phyloP scores from a whole-genome alignment of 2,797 vertebrate genomes.

The Leptodactylus fallax region DNA sequence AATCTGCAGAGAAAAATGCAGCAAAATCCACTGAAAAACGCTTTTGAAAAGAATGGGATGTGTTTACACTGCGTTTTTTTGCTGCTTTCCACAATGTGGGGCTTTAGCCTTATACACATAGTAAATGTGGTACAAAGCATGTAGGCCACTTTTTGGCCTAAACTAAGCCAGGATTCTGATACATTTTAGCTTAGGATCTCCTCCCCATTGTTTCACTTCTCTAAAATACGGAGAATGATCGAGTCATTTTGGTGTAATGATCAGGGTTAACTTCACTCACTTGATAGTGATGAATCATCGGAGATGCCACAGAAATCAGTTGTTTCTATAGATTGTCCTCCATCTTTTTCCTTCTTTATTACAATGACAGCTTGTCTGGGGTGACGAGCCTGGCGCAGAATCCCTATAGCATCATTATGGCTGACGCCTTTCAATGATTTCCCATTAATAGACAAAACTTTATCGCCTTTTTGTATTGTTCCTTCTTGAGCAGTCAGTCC shows the following conservation, averaged over 20 bases:
- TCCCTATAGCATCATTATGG: slow-evolving; percentile 82
- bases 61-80: too few species aligned
- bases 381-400: slow-evolving; percentile 84
- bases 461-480: slow-evolving; percentile 92
- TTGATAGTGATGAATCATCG: slow-evolving; percentile 60
- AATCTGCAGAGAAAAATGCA: too few species aligned
- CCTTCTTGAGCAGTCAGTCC: slow-evolving; percentile 91
- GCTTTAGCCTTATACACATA: too few species aligned
- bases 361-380: slow-evolving; percentile 88
- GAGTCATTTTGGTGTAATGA: background rate
- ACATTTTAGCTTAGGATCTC: too few species aligned
- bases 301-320: slow-evolving; percentile 63
- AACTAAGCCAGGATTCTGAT: too few species aligned
- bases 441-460: slow-evolving; percentile 93
- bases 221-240: background rate
- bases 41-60: too few species aligned
- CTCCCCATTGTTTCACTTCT: too few species aligned
- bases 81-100: too few species aligned
- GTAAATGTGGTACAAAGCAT: too few species aligned
- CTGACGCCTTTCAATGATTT: slow-evolving; percentile 85
- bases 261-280: slow-evolving; percentile 66
- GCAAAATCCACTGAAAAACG: too few species aligned
- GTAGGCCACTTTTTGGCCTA: too few species aligned
- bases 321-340: slow-evolving; percentile 56
- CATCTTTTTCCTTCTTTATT: slow-evolving; percentile 76